These are phyloP conservation scores for Seira sanloemensis DNA, from an alignment of 2,888 invertebrate species.

Conservation along the genomic window DNA sequence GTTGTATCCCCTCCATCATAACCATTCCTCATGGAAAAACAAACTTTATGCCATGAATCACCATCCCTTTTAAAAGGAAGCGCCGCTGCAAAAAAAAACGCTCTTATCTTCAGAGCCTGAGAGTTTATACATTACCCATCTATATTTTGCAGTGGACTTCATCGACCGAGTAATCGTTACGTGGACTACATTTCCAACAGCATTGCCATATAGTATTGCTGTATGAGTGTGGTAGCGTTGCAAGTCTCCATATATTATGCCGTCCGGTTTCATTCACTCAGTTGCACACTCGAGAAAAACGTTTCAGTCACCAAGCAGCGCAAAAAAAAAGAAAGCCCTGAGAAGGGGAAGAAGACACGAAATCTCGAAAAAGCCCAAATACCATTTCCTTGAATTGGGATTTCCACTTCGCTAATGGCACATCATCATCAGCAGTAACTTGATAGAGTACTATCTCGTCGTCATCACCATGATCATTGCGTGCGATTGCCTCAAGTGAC, in stretches of 20 bases:
- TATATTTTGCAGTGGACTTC: neutral
- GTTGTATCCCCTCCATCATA: too few relatives aligned
- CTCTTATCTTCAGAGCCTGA: too few relatives aligned
- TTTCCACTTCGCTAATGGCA: constrained; percentile 34
- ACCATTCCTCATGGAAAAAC: too few relatives aligned
- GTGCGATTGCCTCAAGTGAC: constrained; percentile 32
- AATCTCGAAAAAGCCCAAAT: constrained; percentile 33
- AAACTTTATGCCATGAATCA: too few relatives aligned
- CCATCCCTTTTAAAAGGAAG: too few relatives aligned
- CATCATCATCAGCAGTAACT: constrained; percentile 25
- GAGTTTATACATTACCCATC: too few relatives aligned
- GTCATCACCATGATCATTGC: constrained; percentile 34
- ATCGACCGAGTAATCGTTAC: constrained; percentile 21
- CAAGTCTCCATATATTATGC: too few relatives aligned
- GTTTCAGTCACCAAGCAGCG: neutral
- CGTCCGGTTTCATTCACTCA: neutral
- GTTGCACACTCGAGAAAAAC: neutral
- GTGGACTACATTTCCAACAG: constrained; percentile 6
- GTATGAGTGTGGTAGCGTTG: neutral
- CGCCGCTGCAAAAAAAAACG: too few relatives aligned
- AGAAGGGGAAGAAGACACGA: constrained; percentile 16
- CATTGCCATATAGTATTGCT: neutral
- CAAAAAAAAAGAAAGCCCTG: constrained; percentile 14
- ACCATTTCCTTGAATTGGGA: constrained; percentile 36
- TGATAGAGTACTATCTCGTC: neutral